Evolutionary conservation across 1,140 invertebrate species (phyloP), one percentile per base, ranked within the genome.

Genomic region (Drosophila orena): DNA sequence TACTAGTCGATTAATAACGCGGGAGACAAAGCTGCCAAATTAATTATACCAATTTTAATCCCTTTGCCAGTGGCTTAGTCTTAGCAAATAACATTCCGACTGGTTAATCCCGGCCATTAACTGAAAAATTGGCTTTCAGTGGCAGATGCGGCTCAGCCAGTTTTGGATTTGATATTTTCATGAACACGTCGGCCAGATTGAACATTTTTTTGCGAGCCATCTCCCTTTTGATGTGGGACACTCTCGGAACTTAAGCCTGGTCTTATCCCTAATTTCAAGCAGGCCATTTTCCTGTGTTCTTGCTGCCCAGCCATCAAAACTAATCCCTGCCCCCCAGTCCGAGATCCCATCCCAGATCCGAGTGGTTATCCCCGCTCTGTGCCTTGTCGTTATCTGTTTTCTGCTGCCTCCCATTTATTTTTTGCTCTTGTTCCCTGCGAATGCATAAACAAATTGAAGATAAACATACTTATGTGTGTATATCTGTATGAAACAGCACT

Each of bases 41-140:
- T 83, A 83, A 83, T 83, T 83, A 79, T 79, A 80, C 75, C 77
- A 79, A 71, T 83, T 84, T 78, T 79, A 83, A 83, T 70, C 70
- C 79, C 84, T 81, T 83, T 47, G 79, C 55, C 75, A 50, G 55
- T 54, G 79, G 62, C 68, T 70, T 62, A 59, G 73, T 37, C 56
- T 53, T 49, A 72, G 83, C 71, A 79, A 84, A 84, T 77, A 71
- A 72, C 77, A 72, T 79, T 84, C 42, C 64, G 50, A 83, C 64
- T 60, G 49, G 66, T 61, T 84, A 84, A 83, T 79, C 80, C 64
- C 20, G 43, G 44, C 53, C 75, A 76, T 83, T 83, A 84, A 79
- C 70, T 72, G 52, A 83, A 53, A 76, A 44, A 58, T 53, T 54
- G 22, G 59, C 75, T 49, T 52, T 66, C 47, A 66, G 8, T 35